phyloP scores from a whole-genome alignment of 2,797 vertebrate species.

The Poecilia picta region DNA sequence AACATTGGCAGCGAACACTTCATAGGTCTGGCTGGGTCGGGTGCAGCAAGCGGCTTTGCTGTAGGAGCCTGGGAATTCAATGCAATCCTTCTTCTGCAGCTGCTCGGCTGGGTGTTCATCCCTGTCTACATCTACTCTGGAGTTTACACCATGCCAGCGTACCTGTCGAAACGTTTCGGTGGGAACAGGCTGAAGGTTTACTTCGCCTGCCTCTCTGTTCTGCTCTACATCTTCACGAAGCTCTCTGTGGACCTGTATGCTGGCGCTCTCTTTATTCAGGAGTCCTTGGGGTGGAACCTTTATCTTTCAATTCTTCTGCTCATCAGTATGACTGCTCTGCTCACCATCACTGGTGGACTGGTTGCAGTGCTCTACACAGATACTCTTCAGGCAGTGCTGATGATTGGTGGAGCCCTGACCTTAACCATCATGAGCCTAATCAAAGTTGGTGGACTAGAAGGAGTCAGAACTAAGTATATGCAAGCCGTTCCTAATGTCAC shows the following conservation, averaged over 20 bases:
- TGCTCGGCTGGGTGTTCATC: slow-evolving; percentile 98
- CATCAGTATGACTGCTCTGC: slow-evolving; percentile 93
- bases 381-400: slow-evolving; percentile 94
- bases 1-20: slow-evolving; percentile 99
- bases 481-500: slow-evolving; percentile 91
- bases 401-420: slow-evolving; percentile 94
- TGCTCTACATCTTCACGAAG: slow-evolving; percentile 98
- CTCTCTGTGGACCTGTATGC: slow-evolving; percentile 98
- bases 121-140: slow-evolving; percentile 97
- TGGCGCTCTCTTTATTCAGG: slow-evolving; percentile 97
- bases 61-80: slow-evolving; percentile 99
- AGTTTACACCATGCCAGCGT: slow-evolving; percentile 98
- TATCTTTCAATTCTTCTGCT: slow-evolving; percentile 95
- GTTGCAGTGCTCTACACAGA: slow-evolving; percentile 98
- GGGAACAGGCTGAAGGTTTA: slow-evolving; percentile 96
- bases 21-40: slow-evolving; percentile 98
- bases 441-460: slow-evolving; percentile 94
- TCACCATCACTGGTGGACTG: slow-evolving; percentile 95
- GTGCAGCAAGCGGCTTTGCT: slow-evolving; percentile 96
- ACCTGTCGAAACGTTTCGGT: slow-evolving; percentile 95
- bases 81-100: slow-evolving; percentile 95
- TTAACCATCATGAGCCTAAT: slow-evolving; percentile 90
- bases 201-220: slow-evolving; percentile 91
- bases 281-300: slow-evolving; percentile 98
- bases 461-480: slow-evolving; percentile 95